These are phyloP conservation scores for Tachysurus vachellii DNA, from an alignment of 2,113 vertebrate species.

Conservation along the genomic window DNA sequence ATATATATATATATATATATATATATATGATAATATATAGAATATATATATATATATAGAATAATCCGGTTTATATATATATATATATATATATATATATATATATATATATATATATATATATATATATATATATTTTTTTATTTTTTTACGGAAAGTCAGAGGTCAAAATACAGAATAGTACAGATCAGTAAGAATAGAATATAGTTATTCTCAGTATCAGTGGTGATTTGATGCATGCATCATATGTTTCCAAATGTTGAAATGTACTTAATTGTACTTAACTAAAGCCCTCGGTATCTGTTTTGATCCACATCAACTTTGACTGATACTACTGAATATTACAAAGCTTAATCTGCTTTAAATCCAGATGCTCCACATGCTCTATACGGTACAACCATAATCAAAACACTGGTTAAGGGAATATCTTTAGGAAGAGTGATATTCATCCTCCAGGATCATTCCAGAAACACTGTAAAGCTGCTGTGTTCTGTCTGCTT, in stretches of 20 bases:
- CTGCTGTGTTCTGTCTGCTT: neutral
- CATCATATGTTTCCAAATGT: neutral
- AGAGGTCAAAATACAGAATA: neutral
- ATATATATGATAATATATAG: neutral
- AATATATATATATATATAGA: neutral
- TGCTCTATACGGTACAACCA: neutral
- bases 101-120: too few relatives aligned
- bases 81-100: too few relatives aligned
- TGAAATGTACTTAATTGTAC: neutral
- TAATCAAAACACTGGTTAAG: neutral
- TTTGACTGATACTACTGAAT: neutral
- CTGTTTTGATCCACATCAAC: neutral
- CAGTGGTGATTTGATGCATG: neutral
- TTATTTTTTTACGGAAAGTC: too few relatives aligned
- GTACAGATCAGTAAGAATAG: neutral
- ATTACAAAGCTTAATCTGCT: neutral
- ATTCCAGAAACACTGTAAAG: neutral
- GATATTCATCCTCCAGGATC: neutral
- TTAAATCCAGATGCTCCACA: neutral
- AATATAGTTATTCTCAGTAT: neutral
- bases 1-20: too few relatives aligned
- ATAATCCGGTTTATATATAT: neutral
- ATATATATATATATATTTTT: too few relatives aligned
- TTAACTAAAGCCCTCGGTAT: neutral
- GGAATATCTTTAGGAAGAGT: neutral